Conservation (phyloP, 2,797 vertebrate genomes). For the Acanthornis magna region DNA sequence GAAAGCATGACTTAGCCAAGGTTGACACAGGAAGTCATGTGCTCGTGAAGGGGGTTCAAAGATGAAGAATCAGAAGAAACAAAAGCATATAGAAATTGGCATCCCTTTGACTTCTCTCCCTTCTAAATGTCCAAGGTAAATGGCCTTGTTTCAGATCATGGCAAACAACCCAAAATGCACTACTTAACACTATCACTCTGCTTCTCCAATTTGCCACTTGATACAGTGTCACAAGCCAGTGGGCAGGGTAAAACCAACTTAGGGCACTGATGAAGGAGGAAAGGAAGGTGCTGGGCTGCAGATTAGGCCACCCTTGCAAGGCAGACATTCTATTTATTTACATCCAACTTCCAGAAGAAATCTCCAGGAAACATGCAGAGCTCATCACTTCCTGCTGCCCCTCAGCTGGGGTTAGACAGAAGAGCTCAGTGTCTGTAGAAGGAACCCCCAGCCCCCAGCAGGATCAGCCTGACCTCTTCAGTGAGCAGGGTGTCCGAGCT, state of each 20-base stretch:
- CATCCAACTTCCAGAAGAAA: not conserved
- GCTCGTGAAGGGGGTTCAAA: not conserved
- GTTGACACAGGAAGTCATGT: not conserved
- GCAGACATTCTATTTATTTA: not conserved
- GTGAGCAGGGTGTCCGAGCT: not conserved
- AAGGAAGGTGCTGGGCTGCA: not conserved
- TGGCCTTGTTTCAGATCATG: not conserved
- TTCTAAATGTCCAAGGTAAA: not conserved
- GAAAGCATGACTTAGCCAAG: not conserved
- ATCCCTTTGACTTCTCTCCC: not conserved
- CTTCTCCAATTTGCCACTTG: not conserved
- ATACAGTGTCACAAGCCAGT: not conserved
- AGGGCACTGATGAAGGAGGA: not conserved
- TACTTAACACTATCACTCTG: not conserved
- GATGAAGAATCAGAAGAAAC: not conserved
- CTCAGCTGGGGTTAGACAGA: not conserved
- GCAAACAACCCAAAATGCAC: not conserved
- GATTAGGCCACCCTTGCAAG: not conserved
- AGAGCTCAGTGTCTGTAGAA: not conserved
- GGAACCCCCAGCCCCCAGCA: not conserved
- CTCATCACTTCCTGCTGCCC: not conserved
- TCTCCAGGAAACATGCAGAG: not conserved
- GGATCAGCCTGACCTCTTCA: not conserved
- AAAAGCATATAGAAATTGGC: not conserved
- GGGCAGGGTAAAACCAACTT: not conserved